These are phyloP conservation scores for Columbina picui DNA, from an alignment of 2,113 vertebrate genomes.

Conservation along the genomic window DNA sequence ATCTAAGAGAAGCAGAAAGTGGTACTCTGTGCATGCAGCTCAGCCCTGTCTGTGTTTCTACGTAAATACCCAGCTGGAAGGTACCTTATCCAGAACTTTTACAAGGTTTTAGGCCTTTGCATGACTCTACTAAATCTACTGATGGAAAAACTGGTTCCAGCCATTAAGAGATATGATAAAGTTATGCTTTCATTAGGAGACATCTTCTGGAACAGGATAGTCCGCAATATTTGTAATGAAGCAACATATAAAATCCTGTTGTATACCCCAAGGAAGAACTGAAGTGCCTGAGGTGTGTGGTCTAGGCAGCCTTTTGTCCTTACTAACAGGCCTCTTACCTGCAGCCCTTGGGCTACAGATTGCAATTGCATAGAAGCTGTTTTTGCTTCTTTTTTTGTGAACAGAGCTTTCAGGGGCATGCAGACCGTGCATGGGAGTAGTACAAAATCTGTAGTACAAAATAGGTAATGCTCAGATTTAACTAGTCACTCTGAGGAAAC, in stretches of 20 bases:
- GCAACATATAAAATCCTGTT: not conserved
- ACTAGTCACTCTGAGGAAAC: not conserved
- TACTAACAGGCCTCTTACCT: not conserved
- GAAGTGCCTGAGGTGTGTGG: not conserved
- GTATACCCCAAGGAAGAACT: not conserved
- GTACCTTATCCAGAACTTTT: not conserved
- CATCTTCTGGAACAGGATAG: not conserved
- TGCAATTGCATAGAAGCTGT: accelerated
- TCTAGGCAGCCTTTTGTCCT: not conserved
- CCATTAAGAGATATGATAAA: not conserved
- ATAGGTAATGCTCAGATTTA: too few relatives aligned
- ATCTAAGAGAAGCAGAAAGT: not conserved
- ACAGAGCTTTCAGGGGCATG: not conserved
- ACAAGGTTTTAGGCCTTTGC: not conserved
- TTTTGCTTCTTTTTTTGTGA: not conserved
- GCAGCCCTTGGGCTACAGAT: not conserved
- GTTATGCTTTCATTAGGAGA: not conserved
- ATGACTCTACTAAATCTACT: not conserved
- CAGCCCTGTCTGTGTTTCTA: not conserved
- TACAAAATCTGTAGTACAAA: too few relatives aligned
- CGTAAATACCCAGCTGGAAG: not conserved
- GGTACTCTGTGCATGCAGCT: not conserved
- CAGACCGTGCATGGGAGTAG: not conserved
- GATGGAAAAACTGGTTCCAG: not conserved
- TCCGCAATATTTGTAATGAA: not conserved